Base-by-base conservation (phyloP, 2,797 vertebrate genomes). In the Rhinogobio ventralis region DNA sequence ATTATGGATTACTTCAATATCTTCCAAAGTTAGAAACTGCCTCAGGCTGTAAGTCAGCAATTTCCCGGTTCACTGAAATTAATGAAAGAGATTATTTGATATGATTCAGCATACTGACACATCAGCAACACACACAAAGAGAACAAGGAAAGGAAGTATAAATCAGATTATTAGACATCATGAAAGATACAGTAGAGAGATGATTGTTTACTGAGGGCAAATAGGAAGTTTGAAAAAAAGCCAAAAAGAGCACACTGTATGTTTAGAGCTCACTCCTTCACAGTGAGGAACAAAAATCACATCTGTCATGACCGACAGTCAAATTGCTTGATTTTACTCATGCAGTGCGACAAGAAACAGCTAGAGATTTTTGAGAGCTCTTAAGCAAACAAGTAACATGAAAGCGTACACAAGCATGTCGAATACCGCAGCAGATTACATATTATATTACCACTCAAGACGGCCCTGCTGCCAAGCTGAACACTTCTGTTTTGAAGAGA, bases 21-120 rank as follows among this genome's bases (percentile, higher is more conserved):
- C 74, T 74, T 79, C 81, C 36, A 82, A 82, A 83, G 67, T 66
- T 83, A 79, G 81, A 79, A 86, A 68, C 45, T 2, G 36, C 85
- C 68, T 79, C 68, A 42, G 78, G 81, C 81, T 83, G 42, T 51
- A 86, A 72, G 75, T 57, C 46, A 36, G 36, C 36, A 73, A 83
- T 86, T 83, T 83, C 55, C 81, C 64, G 68, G 81, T 83, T 66
- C n/a, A 55, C 68, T 83, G 75, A 83, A 66, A 83, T 83, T 79
- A 83, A 86, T 83, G 75, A 83, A 86, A 57, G 39, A 86, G 81
- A 79, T 79, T 25, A 67, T 83, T 49, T 68, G 68, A 83, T 86
- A 66, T 77, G 77, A 83, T 64, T 62, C 81, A 67, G 45, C 74
- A 86, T 53, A 82, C 42, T 45, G 53, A 79, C 46, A 82, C 33